phyloP scores from a whole-genome alignment of 2,113 vertebrate species.

The Hippopotamus amphibius region DNA sequence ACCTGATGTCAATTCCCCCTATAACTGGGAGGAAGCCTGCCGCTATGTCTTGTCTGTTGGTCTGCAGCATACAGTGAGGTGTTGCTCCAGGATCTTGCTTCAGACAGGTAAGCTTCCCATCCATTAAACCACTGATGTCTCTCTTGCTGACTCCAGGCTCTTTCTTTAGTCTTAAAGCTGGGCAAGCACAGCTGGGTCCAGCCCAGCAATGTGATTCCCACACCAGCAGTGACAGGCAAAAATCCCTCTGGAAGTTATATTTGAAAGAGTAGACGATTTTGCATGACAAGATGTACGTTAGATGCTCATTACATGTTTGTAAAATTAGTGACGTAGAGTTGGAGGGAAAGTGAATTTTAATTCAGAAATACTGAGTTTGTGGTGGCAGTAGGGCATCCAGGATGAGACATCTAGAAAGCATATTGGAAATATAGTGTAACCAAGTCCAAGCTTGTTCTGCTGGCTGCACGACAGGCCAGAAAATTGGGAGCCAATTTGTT shows the following conservation, averaged over 20 bases:
- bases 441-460: not conserved
- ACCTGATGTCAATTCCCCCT: not conserved
- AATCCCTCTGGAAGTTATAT: not conserved
- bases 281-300: not conserved
- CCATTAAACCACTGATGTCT: not conserved
- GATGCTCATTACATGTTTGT: not conserved
- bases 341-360: not conserved
- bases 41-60: not conserved
- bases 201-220: not conserved
- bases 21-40: not conserved
- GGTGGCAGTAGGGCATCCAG: not conserved
- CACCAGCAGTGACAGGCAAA: not conserved
- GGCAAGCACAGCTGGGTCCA: not conserved
- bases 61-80: accelerated
- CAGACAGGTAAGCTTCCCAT: not conserved
- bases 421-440: not conserved
- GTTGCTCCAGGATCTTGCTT: not conserved
- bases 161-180: not conserved
- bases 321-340: not conserved
- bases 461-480: not conserved
- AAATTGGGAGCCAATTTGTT: not conserved
- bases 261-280: not conserved
- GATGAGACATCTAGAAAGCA: not conserved
- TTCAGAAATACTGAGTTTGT: not conserved
- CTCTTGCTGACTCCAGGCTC: not conserved